Base-by-base conservation (phyloP, 1,140 invertebrate genomes). In the Coenobita brevimanus region DNA sequence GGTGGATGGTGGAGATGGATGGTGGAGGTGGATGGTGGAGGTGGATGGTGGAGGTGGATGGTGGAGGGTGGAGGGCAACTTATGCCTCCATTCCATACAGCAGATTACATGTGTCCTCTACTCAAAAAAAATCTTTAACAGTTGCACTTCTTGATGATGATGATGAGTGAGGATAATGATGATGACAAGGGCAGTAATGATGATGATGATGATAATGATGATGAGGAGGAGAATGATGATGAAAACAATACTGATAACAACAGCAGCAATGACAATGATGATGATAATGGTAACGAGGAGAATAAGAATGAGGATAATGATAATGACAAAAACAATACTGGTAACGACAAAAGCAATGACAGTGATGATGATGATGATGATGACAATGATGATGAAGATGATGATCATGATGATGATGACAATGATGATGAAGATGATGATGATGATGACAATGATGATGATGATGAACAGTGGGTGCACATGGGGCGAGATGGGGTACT, bases 191-290 rank as follows among this genome's bases (percentile, higher is more conserved):
- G 17, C 46, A 50, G 46, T 50, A 50, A 50, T 50, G n/a, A n/a
- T n/a, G n/a, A n/a, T 50, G 17, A 6, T 50, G 17, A 50, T 50
- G 17, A 50, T 50, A 8, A 50, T 17, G 17, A 50, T 50, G 17
- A 8, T 8, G 46, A 50, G 17, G 6, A 50, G 46, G 6, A 50
- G 17, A 8, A 50, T 15, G 13, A 17, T 71, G 57, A 30, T 71
- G 15, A 91, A 91, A 89, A 92, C 92, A 17, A 91, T 91, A 54
- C 91, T 88, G 30, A n/a, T n/a, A n/a, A n/a, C n/a, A n/a, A n/a
- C n/a, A 33, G 13, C 90, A 62, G 21, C 21, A 60, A 69, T 3
- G n/a, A n/a, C n/a, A n/a, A 50, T 50, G 17, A 6, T 50, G 17
- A 50, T 50, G 17, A 50, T 50, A 8, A 50, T 17, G 17, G 17